Evolutionary conservation across 2,888 invertebrate species (phyloP), one percentile per base, ranked within the genome.

Genomic region (Drosophila mercatorum): DNA sequence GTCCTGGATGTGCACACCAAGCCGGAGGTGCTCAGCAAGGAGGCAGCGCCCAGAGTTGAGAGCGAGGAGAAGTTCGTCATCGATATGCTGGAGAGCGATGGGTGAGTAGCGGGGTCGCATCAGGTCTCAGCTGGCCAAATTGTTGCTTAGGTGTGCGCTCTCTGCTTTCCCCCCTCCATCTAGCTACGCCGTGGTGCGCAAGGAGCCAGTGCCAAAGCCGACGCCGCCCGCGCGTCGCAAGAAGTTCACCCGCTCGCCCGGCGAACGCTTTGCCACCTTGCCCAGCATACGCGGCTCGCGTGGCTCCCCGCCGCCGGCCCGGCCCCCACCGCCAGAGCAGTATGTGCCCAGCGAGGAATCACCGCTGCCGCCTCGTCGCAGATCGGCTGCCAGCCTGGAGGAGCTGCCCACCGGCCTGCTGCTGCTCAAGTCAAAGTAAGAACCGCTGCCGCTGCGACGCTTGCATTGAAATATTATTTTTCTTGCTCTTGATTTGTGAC

Each of bases 111-210:
- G 38, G 40, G 55, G 61, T 65, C 81, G 76, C 75, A 65, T 76
- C 14, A 26, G 38, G 58, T 72, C 46, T 61, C 56, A 43, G 28
- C 6, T 63, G 72, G 69, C 46, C 61, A 63, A 58, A 58, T 79
- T 40, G 58, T 61, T 56, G 77, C 77, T 77, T 77, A 81, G 77
- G 77, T 62, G 60, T 68, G 80, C 80, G 62, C 51, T 51, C 75
- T 79, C 49, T 75, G 80, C 79, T 78, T 78, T 57, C 59, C 65
- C 31, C 3, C 26, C 31, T 28, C 0, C 17, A 97, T 61, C 0
- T 28, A 97, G 97, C 7, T 97, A 97, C 81, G 96, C 97, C 12
- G 94, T 95, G 36, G 95, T 97, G 51, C 96, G 96, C 66, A 97
- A 97, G 92, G 94, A 94, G 51, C 93, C 93, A 11, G 93, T 95